phyloP scores from a whole-genome alignment of 2,113 vertebrate species.

The Hipposideros armiger region DNA sequence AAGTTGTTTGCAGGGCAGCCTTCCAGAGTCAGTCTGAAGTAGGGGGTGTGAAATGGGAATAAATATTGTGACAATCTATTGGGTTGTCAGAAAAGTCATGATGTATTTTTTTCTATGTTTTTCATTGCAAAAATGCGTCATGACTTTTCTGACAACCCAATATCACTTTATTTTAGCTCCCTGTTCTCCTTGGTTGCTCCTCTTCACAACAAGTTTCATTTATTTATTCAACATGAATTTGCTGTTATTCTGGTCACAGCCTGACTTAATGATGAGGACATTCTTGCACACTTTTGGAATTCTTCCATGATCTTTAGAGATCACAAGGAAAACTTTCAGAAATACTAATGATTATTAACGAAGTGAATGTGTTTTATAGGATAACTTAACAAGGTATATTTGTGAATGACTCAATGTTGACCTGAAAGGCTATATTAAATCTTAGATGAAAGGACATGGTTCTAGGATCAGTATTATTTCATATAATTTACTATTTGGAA shows the following conservation, averaged over 20 bases:
- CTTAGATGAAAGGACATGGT: background rate
- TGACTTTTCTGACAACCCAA: too few relatives aligned
- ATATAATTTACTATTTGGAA: background rate
- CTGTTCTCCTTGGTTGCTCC: background rate
- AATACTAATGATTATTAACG: background rate
- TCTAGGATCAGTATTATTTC: background rate
- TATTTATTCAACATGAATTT: background rate
- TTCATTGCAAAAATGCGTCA: too few relatives aligned
- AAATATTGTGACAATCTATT: background rate
- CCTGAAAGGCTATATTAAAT: background rate
- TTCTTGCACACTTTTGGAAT: background rate
- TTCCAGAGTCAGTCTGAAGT: background rate
- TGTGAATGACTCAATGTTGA: background rate
- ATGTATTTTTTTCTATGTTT: too few relatives aligned
- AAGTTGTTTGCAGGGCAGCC: background rate
- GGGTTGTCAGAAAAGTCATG: too few relatives aligned
- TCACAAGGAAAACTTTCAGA: background rate
- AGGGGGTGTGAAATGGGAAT: background rate
- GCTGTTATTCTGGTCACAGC: background rate
- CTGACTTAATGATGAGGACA: background rate
- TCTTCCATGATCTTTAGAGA: background rate
- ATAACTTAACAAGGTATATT: background rate
- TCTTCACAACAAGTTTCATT: background rate
- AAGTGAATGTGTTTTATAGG: background rate
- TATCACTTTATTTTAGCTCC: background rate